Evolutionary conservation across 2,888 invertebrate genomes (phyloP).

Genomic region (Pyrocoelia pectoralis): DNA sequence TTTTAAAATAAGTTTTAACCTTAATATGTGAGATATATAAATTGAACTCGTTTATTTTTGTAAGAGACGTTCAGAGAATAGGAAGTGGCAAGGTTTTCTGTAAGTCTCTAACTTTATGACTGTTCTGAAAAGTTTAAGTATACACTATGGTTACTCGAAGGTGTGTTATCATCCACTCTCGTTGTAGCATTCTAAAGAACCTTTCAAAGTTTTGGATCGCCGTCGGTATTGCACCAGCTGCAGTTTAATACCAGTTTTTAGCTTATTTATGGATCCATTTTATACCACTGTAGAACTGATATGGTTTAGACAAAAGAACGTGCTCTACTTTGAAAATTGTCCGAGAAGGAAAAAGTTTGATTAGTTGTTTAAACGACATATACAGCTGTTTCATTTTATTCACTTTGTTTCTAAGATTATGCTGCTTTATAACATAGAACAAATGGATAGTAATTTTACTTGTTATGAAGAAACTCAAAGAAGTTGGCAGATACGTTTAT

Average conservation of each 20-base stretch:
- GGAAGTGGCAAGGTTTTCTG: conserved; percentile 14
- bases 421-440: conserved; percentile 5
- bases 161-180: conserved; percentile 34
- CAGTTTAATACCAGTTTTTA: conserved; percentile 43
- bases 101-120: conserved; percentile 31
- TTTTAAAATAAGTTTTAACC: background rate
- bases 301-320: conserved; percentile 24
- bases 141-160: conserved; percentile 30
- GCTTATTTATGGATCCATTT: conserved; percentile 35
- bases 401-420: conserved; percentile 17
- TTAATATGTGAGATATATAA: conserved; percentile 3
- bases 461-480: conserved; percentile 9
- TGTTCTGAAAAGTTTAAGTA: conserved; percentile 32
- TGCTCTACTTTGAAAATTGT: conserved; percentile 25
- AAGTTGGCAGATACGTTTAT: conserved; percentile 12
- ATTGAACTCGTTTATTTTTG: background rate
- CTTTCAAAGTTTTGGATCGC: conserved; percentile 33
- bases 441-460: conserved; percentile 10
- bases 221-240: conserved; percentile 38
- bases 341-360: conserved; percentile 26
- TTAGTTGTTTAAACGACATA: conserved; percentile 25
- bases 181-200: conserved; percentile 30
- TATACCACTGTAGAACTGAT: conserved; percentile 16
- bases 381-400: conserved; percentile 27
- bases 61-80: background rate